A percentile compares a stretch with the other conserved stretches of the same genome.
phyloP scores from a whole-genome alignment of 2,888 invertebrate genomes.

The Ormyrus rosae region DNA sequence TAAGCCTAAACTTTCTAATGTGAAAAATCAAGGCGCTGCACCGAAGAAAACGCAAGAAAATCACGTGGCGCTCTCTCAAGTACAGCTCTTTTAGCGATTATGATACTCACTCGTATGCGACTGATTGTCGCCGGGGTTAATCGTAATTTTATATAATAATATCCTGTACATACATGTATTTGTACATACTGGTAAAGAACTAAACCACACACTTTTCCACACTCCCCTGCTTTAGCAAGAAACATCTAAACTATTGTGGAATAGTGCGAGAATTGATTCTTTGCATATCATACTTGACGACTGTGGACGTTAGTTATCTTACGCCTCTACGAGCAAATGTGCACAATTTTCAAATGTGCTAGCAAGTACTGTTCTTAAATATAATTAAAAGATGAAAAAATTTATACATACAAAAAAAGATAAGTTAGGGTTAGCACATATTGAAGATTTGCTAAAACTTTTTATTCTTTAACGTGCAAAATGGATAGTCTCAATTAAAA shows the following conservation, averaged over 20 bases:
- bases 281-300: conserved; percentile 43
- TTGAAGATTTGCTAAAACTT: conserved; percentile 11
- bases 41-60: background rate
- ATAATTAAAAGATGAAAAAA: conserved; percentile 29
- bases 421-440: conserved; percentile 29
- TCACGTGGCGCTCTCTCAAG: background rate
- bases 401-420: conserved; percentile 33
- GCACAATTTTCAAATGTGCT: conserved; percentile 30
- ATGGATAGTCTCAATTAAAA: conserved; percentile 17
- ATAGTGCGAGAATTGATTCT: conserved; percentile 38
- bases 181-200: conserved; percentile 56
- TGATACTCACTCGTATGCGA: conserved; percentile 47
- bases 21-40: background rate
- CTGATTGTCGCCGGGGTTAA: conserved; percentile 39
- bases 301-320: conserved; percentile 30
- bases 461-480: conserved; percentile 12
- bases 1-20: conserved; percentile 16
- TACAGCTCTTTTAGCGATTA: conserved; percentile 29
- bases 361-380: conserved; percentile 38
- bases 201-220: conserved; percentile 31
- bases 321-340: conserved; percentile 22
- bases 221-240: background rate
- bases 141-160: conserved; percentile 56
- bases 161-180: conserved; percentile 62
- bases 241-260: background rate